Evolutionary conservation across 2,797 vertebrate genomes (phyloP).

Genomic region (Alauda arvensis): DNA sequence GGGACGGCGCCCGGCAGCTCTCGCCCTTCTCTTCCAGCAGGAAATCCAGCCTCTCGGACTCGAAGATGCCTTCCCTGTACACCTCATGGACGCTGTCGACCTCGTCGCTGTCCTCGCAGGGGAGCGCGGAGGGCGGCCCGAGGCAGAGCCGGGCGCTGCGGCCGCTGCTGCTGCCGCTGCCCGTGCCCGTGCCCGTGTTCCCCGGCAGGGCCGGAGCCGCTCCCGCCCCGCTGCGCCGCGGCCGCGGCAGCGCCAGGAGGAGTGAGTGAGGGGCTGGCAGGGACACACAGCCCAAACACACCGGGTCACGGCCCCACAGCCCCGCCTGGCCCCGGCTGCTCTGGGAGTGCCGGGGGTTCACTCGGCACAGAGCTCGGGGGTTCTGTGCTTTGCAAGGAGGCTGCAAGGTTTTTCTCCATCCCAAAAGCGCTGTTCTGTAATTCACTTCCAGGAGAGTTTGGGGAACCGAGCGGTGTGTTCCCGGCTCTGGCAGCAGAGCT

Average conservation of each 20-base stretch:
- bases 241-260: constrained; percentile 73
- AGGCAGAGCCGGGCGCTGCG: constrained; percentile 69
- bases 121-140: constrained; percentile 75
- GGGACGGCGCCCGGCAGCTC: neutral
- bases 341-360: neutral
- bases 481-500: neutral
- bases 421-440: rapidly evolving
- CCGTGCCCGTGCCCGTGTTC: constrained; percentile 26
- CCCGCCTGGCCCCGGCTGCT: neutral
- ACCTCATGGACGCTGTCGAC: constrained; percentile 70
- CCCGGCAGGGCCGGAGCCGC: constrained; percentile 57
- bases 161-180: constrained; percentile 75
- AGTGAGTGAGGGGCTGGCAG: constrained; percentile 53
- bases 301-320: rapidly evolving
- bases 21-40: constrained; percentile 63
- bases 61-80: constrained; percentile 75
- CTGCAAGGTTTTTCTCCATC: neutral
- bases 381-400: neutral
- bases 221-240: constrained; percentile 79
- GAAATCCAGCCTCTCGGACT: constrained; percentile 84
- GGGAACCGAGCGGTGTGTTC: rapidly evolving
- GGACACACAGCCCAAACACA: rapidly evolving
- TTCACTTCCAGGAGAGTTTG: rapidly evolving
- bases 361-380: neutral
- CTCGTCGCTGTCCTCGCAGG: constrained; percentile 82